Base-by-base conservation (phyloP, 2,888 invertebrate species). In the Melitaea athalia region DNA sequence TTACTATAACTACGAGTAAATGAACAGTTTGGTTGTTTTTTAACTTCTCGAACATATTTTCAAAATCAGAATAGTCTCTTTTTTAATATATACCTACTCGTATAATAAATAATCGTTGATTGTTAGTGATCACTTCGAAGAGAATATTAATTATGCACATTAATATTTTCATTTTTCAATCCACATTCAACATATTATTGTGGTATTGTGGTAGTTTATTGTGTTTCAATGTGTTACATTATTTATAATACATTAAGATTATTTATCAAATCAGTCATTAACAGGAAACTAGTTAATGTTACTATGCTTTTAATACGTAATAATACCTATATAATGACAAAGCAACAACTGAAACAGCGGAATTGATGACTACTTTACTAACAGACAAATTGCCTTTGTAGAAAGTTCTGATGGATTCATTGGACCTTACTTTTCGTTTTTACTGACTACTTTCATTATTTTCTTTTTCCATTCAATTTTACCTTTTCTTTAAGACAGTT, bases 311-410 rank as follows among this genome's bases (percentile, higher is more conserved):
- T 53, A 53, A 31, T 31, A 33, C 33, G 0, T 12, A 14, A 24
- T 55, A 33, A 55, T 24, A 24, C 3, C 1, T 2, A 33, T 33
- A 55, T 55, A 55, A 53, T 66, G 66, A 66, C 66, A 53, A 59
- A 66, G 66, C 66, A 66, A n/a, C 66, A 45, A 33, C 31, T 17
- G 64, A 31, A 42, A 52, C 59, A n/a, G 60, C 43, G 60, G 53
- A 60, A 66, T 66, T 47, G 66, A 33, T 55, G 52, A 60, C 52
- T 66, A 66, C 60, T 33, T 52, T 66, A 24, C 60, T 6, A 45
- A 61, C 53, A 66, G 66, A 66, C 60, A 66, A 66, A 66, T 66
- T 60, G 47, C 66, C 45, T 45, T 52, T 33, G 53, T 33, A 14
- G 53, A 55, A 55, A 55, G 31, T 55, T 55, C 53, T 33, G 33